Conservation (phyloP, 2,113 vertebrate species). For the Mugil cephalus region DNA sequence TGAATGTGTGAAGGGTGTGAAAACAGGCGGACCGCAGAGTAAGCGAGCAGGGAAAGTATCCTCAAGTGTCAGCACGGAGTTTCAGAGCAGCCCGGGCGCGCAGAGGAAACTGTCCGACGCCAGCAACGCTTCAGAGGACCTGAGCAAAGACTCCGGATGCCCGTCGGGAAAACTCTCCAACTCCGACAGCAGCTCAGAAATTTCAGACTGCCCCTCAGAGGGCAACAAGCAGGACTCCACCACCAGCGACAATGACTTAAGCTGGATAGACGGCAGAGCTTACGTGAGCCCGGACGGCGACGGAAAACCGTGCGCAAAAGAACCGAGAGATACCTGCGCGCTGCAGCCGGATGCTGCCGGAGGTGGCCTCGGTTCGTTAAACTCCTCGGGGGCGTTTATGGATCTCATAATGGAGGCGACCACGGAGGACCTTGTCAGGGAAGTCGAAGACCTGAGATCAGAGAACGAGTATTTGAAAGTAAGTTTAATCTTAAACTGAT, state of each 20-base stretch:
- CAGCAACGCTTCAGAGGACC: constrained; percentile 79
- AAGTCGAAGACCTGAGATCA: constrained; percentile 96
- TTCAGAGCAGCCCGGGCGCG: constrained; percentile 52
- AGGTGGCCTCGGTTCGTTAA: constrained; percentile 69
- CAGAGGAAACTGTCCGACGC: constrained; percentile 81
- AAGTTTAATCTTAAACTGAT: constrained; percentile 53
- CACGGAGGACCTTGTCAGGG: constrained; percentile 88
- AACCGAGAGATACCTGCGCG: constrained; percentile 55
- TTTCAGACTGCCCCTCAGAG: constrained; percentile 90
- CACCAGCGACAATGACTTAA: constrained; percentile 78
- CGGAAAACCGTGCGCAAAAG: constrained; percentile 28
- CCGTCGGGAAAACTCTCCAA: constrained; percentile 82
- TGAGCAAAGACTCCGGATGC: constrained; percentile 81
- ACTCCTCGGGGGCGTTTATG: constrained; percentile 47
- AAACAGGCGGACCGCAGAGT: constrained; percentile 43
- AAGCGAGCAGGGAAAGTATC: constrained; percentile 62
- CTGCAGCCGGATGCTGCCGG: constrained; percentile 70
- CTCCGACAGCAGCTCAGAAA: constrained; percentile 93
- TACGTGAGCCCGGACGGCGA: constrained; percentile 52
- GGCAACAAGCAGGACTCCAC: constrained; percentile 85
- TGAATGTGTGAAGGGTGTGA: constrained; percentile 60
- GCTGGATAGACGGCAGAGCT: constrained; percentile 71
- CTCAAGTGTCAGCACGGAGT: constrained; percentile 24
- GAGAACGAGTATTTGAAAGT: constrained; percentile 99
- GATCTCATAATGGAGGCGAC: constrained; percentile 88